These are phyloP conservation scores for Eledone cirrhosa DNA, from an alignment of 2,888 invertebrate species.

Conservation along the genomic window DNA sequence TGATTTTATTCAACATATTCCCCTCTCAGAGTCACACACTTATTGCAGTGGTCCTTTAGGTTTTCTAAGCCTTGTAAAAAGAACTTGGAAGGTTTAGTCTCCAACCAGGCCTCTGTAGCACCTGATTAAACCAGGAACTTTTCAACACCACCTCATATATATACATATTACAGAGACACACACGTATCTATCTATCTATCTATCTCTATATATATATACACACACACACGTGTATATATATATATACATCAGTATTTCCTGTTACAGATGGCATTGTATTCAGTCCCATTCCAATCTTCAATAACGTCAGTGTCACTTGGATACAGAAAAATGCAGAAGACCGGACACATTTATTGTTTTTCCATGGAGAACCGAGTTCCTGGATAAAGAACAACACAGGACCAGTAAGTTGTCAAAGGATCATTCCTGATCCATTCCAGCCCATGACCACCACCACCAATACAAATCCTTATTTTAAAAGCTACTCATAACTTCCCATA, in stretches of 20 bases:
- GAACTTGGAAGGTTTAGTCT: too few relatives aligned
- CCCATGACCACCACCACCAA: background rate
- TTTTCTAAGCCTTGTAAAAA: too few relatives aligned
- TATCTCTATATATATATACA: too few relatives aligned
- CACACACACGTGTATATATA: background rate
- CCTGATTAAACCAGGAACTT: too few relatives aligned
- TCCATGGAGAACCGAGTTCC: conserved; percentile 9
- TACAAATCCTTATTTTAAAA: background rate
- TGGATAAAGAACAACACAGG: conserved; percentile 1
- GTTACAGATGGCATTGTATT: conserved; percentile 7
- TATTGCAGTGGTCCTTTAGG: too few relatives aligned
- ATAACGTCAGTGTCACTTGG: background rate
- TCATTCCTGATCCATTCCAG: background rate
- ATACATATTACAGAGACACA: too few relatives aligned
- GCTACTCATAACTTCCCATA: background rate
- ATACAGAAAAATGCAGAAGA: background rate
- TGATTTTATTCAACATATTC: too few relatives aligned
- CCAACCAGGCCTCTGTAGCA: too few relatives aligned
- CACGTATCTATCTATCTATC: too few relatives aligned
- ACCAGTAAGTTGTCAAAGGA: background rate
- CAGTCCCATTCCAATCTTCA: background rate
- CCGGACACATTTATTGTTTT: background rate
- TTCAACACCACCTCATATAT: too few relatives aligned
- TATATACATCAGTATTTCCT: background rate
- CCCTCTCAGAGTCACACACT: too few relatives aligned